phyloP scores from a whole-genome alignment of 2,888 invertebrate genomes.

The Frankliniella intonsa region DNA sequence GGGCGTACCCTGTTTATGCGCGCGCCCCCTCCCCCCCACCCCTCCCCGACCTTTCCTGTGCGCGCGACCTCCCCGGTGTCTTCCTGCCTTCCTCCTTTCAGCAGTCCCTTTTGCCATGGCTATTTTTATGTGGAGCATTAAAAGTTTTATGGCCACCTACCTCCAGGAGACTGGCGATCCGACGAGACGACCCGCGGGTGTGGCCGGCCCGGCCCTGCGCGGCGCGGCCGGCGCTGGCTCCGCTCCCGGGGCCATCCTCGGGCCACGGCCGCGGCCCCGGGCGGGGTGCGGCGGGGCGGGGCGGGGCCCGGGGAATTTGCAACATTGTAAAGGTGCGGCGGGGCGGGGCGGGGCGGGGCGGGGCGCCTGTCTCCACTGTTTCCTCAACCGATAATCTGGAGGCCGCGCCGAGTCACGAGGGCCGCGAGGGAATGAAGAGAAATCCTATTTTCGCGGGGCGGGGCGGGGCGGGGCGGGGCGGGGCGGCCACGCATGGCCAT shows the following conservation, averaged over 20 bases:
- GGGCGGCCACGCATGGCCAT: too few species aligned
- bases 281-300: not conserved
- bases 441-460: too few species aligned
- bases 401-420: too few species aligned
- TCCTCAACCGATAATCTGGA: too few species aligned
- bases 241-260: not conserved
- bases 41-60: not conserved
- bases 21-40: not conserved
- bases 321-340: conserved; percentile 1
- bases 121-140: conserved; percentile 25
- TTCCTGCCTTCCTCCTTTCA: not conserved
- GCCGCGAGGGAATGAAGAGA: too few species aligned
- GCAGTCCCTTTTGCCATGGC: not conserved
- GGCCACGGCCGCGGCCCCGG: not conserved
- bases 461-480: too few species aligned
- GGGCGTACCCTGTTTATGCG: not conserved
- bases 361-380: too few species aligned
- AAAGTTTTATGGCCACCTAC: conserved; percentile 9
- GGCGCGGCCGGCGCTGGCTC: too few species aligned
- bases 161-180: not conserved
- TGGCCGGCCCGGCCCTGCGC: too few species aligned
- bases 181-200: too few species aligned
- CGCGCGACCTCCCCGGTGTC: too few species aligned
- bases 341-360: not conserved
- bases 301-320: not conserved